Base-by-base conservation (phyloP, 2,888 invertebrate genomes). In the Gisinianus flammeolus region DNA sequence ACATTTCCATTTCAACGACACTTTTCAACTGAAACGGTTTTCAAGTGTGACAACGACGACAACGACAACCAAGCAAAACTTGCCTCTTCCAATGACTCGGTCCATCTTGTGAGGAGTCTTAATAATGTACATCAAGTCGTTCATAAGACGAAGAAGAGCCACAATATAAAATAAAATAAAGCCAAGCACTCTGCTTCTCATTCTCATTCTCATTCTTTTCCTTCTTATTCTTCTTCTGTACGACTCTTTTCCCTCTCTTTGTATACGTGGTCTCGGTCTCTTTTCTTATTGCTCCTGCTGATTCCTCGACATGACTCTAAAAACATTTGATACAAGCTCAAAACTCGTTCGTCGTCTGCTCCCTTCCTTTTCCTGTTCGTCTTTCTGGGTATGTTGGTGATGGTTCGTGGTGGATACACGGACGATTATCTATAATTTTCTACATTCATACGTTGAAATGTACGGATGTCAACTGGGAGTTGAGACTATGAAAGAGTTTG, bases 1-100 rank as follows among this genome's bases (percentile, higher is more conserved):
- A 72, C 72, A 72, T 72, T 72, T 72, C 72, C 72, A 72, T 72
- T 72, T 72, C 62, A 72, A 72, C 58, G 72, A 54, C 58, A 58
- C 58, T 54, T 24, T 54, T 72, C 72, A 31, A 31, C 33, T 67
- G 33, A 67, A 31, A 67, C 33, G 67, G 35, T 67, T 67, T 31
- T 67, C 67, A 67, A 67, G 67, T 67, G 64, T 31, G 33, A 31
- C 33, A 31, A 12, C n/a, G 24, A 30, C 3, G 35, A 67, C n/a
- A 67, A 66, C 24, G n/a, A 44, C 2, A 44, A 19, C 16, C 12
- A 44, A 44, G 44, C n/a, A n/a, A n/a, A 19, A n/a, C 22, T 30
- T 67, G n/a, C 67, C 22, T 22, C 31, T 31, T n/a, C 22, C 67
- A 67, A 67, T 66, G 31, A 22, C 35, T 2, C 26, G 24, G 52